Base-by-base conservation (phyloP, 1,140 invertebrate species). In the Trialeurodes vaporariorum region DNA sequence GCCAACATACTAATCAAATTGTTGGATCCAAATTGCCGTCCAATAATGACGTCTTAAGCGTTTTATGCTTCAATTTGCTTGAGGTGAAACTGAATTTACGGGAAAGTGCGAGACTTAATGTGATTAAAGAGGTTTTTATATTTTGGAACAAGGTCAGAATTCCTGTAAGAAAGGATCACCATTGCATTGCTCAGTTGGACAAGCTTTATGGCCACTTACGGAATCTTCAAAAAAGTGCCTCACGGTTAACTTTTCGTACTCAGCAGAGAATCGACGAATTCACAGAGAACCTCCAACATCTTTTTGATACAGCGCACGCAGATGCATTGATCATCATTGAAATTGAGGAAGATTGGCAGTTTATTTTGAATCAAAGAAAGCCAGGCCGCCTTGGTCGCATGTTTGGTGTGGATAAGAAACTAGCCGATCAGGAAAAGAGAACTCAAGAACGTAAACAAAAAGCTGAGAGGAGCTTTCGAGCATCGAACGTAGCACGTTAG, bases 291-390 rank as follows among this genome's bases (percentile, higher is more conserved):
- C 49, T 72, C 25, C 34, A 74, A 22, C 68, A 73, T 65, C 70
- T 74, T 59, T 74, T 74, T 68, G 73, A 73, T 67, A 73, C 73
- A 64, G 68, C 70, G 63, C 71, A 74, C 68, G 68, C 66, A 62
- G 68, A 73, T 70, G 66, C 71, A 63, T 61, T 72, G n/a, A 65
- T 69, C 21, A 21, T 65, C 34, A 71, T 71, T 9, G 64, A 58
- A 70, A 65, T 67, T 49, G 64, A 68, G 60, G 63, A 67, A 40
- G 71, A 72, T 59, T 71, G 67, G 63, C 26, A 61, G 62, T 72
- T 72, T 61, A 64, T 72, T 25, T 64, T 69, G 64, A 59, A 25
- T 27, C 68, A 71, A 27, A 25, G 65, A 60, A 40, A 72, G 27
- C 65, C 64, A 23, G 67, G 67, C 27, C 66, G 59, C 24, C 22